Conservation (phyloP, 64 coral and sea anemone genomes). For the Montipora efflorescens region DNA sequence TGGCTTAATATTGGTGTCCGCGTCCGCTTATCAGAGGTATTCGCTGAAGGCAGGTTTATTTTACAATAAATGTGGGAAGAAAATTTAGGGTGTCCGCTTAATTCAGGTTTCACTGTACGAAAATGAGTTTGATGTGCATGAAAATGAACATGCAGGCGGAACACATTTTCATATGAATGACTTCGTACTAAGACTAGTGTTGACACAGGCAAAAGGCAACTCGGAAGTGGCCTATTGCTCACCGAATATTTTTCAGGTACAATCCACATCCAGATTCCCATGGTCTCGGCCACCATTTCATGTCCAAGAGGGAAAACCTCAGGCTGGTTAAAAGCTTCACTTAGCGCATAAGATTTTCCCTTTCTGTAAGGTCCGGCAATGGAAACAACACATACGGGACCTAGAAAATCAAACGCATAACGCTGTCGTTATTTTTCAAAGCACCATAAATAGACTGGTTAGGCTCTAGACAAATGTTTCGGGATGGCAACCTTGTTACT, state of each 20-base stretch:
- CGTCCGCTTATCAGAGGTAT: too few relatives aligned
- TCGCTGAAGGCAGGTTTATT: too few relatives aligned
- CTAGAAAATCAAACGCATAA: neutral
- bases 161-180: neutral
- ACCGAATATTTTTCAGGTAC: conserved; percentile 19
- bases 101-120: neutral
- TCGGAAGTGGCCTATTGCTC: neutral
- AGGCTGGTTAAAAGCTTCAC: conserved; percentile 39
- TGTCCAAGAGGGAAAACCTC: conserved; percentile 58
- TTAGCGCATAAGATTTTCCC: conserved; percentile 43
- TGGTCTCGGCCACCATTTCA: conserved; percentile 53
- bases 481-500: too few relatives aligned
- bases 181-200: neutral
- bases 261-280: conserved; percentile 70
- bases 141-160: neutral
- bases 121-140: neutral
- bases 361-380: conserved; percentile 60
- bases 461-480: neutral
- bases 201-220: neutral
- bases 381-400: conserved; percentile 56
- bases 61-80: too few relatives aligned
- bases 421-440: neutral
- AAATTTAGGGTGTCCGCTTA: too few relatives aligned
- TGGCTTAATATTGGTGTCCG: too few relatives aligned
- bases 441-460: neutral